phyloP scores from a whole-genome alignment of 64 coral and sea anemone species.

The Montipora efflorescens region DNA sequence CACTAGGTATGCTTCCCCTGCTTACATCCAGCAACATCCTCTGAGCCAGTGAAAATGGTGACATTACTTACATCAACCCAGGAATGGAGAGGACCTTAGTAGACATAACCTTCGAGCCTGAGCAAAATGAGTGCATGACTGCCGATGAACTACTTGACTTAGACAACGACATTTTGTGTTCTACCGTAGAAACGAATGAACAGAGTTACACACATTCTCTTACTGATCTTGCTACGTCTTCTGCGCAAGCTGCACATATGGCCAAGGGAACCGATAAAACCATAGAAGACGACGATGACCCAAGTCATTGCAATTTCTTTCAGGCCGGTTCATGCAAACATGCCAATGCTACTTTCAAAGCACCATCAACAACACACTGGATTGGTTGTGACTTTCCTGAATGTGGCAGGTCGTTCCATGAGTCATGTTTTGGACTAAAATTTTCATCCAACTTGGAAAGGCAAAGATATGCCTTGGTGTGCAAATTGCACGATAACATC shows the following conservation, averaged over 20 bases:
- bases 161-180: conserved; percentile 36
- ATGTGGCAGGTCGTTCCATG: not conserved
- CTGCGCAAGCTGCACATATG: not conserved
- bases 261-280: not conserved
- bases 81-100: not conserved
- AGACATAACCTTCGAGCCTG: conserved; percentile 19
- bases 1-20: conserved; percentile 45
- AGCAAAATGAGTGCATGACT: conserved; percentile 32
- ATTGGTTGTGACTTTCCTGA: not conserved
- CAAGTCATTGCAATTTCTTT: not conserved
- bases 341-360: not conserved
- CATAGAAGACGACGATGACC: conserved; percentile 29
- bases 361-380: not conserved
- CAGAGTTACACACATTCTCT: not conserved
- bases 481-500: not conserved
- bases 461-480: not conserved
- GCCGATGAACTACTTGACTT: conserved; percentile 38
- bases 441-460: not conserved
- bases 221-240: conserved; percentile 6
- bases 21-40: conserved; percentile 19
- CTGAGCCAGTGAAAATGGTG: not conserved
- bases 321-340: not conserved
- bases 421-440: not conserved
- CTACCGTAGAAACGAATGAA: conserved; percentile 10
- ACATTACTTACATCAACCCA: conserved; percentile 28